Base-by-base conservation (phyloP, 2,113 vertebrate genomes). In the Bubo scandiacus region DNA sequence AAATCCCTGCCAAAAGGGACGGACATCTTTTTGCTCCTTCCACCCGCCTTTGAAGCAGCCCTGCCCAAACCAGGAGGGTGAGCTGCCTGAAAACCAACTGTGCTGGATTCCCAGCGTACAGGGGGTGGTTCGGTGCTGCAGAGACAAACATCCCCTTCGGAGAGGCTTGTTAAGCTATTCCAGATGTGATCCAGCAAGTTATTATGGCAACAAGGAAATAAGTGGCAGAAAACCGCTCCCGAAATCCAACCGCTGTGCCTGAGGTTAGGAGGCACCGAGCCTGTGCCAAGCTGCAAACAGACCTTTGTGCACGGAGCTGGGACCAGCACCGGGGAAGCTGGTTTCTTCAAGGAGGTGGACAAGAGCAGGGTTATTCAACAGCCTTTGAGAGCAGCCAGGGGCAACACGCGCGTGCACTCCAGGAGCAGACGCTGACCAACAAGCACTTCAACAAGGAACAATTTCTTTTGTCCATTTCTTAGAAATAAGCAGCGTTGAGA, bases 101-200 rank as follows among this genome's bases (percentile, higher is more conserved):
- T 6, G 40, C 68, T 38, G 73, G 43, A 29, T 65, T 54, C 86
- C 40, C 5, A 1, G 81, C 0, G 0, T 1, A 3, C 0, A 0
- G 7, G 22, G 57, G 4, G 4, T 1, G 5, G 43, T 6, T 66
- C 16, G 1, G 62, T 1, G 1, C 52, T 11, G 47, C 66, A 65
- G 54, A 65, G 61, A 52, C 43, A 49, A 59, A 40, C 61, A 36
- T 21, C 40, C 47, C 83, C 72, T 45, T 11, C 1, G 4, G 62
- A 91, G 32, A 75, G 61, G 43, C 54, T 58, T 17, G 2, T 36
- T 72, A 52, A 88, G 61, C 38, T 65, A 0, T 63, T 88, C 83
- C 79, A 94, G 59, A 55, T n/a, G 16, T 9, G 82, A 86, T 19
- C 51, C 68, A 81, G 79, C 55, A 15, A 73, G 70, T 68, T 38